Base-by-base conservation (phyloP, 1,140 invertebrate species). In the Ceratina calcarata region DNA sequence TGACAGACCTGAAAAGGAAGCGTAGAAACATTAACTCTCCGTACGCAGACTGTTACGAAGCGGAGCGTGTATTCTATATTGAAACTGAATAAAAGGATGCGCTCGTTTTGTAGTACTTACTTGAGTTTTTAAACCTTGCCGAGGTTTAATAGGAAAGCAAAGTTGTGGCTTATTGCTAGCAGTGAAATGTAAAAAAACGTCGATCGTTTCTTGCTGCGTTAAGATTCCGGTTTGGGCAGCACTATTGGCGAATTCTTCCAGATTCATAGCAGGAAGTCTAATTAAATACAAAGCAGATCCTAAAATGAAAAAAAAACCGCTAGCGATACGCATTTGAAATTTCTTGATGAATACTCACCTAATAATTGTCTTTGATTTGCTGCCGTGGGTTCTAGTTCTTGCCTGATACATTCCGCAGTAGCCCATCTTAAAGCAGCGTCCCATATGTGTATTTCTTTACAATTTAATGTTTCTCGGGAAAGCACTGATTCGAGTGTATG, bases 351-450 rank as follows among this genome's bases (percentile, higher is more conserved):
- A 37, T 27, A 55, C 82, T 86, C 87, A 92, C 91, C 91, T 78
- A 92, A 73, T 22, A 91, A 68, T 84, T 85, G 80, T 88, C 91
- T 89, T 81, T 92, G 91, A 89, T 96, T 96, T 80, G 94, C 92
- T 10, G 96, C 94, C 4, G 95, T 96, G 0, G 95, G 94, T 76
- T 97, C 96, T 45, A 98, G 93, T 78, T 97, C 97, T 91, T 96
- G 95, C 69, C 97, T 94, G 49, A 94, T 89, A 91, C 97, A 98
- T 93, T 98, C 97, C 8, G 97, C 97, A 49, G 95, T 94, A 0
- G 98, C 97, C 97, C 98, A 98, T 87, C 96, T 95, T 51, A 98
- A 92, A n/a, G 97, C 97, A 57, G 97, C 97, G 90, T 98, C 96
- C 93, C 98, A 97, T 61, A 98, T 92, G 90, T 97, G 95, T 85